Base-by-base conservation (phyloP, 2,888 invertebrate species). In the Watsonalla binaria region DNA sequence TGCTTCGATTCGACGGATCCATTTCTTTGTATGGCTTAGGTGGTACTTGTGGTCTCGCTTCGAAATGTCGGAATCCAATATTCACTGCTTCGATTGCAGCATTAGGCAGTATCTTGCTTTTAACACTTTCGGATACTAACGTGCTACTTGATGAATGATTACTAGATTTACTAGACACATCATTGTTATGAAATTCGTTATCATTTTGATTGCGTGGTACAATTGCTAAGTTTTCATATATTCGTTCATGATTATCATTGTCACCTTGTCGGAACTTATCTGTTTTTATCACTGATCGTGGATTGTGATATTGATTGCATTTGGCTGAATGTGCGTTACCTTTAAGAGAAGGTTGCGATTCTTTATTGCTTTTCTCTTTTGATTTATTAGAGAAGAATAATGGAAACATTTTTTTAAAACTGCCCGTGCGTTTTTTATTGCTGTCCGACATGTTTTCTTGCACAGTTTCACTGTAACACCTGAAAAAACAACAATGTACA, bases 61-160 rank as follows among this genome's bases (percentile, higher is more conserved):
- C 59, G 60, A 79, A 78, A 42, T 60, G 60, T n/a, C 65, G 63
- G 47, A 70, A 63, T 46, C 61, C 62, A 46, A 45, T 37, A 33
- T 52, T 54, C 35, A 55, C 56, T 58, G 48, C 62, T 63, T 57
- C 55, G 62, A 45, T 54, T 54, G 24, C 61, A 56, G 46, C 57
- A 65, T 37, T 37, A 14, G 49, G 14, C 6, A 49, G 37, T 49
- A 37, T 49, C 56, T 63, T 73, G 42, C 67, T 72, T 61, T 71
- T 82, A 8, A 74, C 59, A 54, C 80, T 85, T 56, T 84, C 86
- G 9, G 89, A 87, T 11, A 89, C 86, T 57, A 89, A 71, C 8
- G 89, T 87, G 54, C 87, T 89, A 57, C 81, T 84, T 5, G 89
- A 90, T 15, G 88, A 89, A 63, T 84, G 70, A 59, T 81, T 75